These are phyloP conservation scores for Melipona bicolor DNA, from an alignment of 2,888 invertebrate genomes.

Conservation along the genomic window DNA sequence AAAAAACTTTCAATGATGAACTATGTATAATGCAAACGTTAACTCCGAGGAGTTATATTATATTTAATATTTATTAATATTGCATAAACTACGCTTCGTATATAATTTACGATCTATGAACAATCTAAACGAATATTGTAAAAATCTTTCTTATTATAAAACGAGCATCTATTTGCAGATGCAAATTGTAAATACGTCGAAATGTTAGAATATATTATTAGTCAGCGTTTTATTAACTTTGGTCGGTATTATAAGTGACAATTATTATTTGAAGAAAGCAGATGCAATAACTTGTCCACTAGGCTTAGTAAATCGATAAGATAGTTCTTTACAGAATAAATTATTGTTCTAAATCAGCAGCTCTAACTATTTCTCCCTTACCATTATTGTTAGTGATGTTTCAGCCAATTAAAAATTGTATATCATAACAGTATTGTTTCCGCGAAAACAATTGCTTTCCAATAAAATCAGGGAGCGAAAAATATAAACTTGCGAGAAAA, in stretches of 20 bases:
- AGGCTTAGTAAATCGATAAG: slow-evolving; percentile 64
- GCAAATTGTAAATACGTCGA: slow-evolving; percentile 57
- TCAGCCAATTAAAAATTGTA: neutral
- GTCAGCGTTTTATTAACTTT: slow-evolving; percentile 44
- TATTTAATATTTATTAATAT: neutral
- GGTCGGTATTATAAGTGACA: slow-evolving; percentile 42
- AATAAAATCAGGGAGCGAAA: no score
- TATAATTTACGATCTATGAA: slow-evolving; percentile 1
- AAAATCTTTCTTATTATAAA: slow-evolving; percentile 20
- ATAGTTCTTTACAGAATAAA: slow-evolving; percentile 75
- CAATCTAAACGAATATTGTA: slow-evolving; percentile 36
- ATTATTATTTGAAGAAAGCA: slow-evolving; percentile 65
- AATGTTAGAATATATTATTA: slow-evolving; percentile 51
- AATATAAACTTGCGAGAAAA: no score
- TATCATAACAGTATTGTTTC: no score
- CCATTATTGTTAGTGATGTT: neutral
- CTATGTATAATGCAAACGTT: no score
- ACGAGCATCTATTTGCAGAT: neutral
- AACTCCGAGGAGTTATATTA: no score
- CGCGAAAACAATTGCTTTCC: no score
- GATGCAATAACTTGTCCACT: slow-evolving; percentile 79
- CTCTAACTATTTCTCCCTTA: neutral
- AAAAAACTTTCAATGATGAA: no score
- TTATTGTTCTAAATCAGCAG: slow-evolving; percentile 75
- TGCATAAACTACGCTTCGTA: slow-evolving; percentile 13